These are phyloP conservation scores for Cacatua alba DNA, from an alignment of 2,113 vertebrate species.

Conservation along the genomic window DNA sequence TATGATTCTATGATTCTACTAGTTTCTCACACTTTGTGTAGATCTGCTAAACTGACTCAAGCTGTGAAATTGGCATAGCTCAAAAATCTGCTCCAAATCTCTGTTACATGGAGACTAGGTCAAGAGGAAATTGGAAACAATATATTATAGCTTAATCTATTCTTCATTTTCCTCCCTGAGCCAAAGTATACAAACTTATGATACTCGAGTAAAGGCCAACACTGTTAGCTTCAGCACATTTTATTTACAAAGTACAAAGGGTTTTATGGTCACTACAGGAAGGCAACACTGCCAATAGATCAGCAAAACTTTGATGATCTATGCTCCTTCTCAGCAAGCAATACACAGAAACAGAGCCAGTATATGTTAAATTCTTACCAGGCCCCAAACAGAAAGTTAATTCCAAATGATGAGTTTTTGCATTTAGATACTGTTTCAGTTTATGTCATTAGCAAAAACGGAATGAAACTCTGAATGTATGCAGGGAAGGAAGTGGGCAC, in stretches of 20 bases:
- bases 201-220: neutral
- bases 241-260: neutral
- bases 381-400: neutral
- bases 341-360: neutral
- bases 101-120: neutral
- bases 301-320: neutral
- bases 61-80: neutral
- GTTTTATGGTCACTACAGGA: neutral
- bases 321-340: neutral
- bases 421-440: neutral
- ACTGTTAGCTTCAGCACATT: neutral
- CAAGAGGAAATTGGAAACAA: neutral
- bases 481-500: neutral
- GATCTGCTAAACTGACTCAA: constrained; percentile 26
- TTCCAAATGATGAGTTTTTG: neutral
- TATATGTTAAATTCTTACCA: neutral
- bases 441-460: neutral
- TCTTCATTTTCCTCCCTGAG: neutral
- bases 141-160: neutral
- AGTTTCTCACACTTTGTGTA: constrained; percentile 13
- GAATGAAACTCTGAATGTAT: neutral
- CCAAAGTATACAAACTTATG: neutral
- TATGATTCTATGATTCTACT: neutral
- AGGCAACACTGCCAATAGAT: neutral
- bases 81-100: neutral